Evolutionary conservation across 2,113 vertebrate species (phyloP).

Genomic region (Eptesicus fuscus): DNA sequence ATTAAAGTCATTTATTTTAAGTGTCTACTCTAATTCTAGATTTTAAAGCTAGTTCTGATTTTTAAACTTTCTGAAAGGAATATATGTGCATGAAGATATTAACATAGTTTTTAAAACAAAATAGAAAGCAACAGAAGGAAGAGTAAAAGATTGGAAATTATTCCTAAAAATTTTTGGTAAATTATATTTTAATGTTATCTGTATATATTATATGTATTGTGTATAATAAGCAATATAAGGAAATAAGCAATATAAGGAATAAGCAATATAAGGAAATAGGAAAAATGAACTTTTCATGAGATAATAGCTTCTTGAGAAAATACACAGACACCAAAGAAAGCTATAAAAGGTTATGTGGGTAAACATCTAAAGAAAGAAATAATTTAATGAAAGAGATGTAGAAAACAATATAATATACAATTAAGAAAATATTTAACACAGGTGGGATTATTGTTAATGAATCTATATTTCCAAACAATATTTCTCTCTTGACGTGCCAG

Average conservation of each 20-base stretch:
- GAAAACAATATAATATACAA: not conserved
- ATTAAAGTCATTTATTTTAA: not conserved
- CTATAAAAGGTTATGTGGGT: not conserved
- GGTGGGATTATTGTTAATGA: not conserved
- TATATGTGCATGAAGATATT: not conserved
- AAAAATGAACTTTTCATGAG: not conserved
- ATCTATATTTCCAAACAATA: not conserved
- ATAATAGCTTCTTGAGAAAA: not conserved
- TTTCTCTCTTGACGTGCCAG: not conserved
- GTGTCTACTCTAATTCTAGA: not conserved
- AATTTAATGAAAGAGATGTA: not conserved
- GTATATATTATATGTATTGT: not conserved
- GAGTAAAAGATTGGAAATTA: not conserved
- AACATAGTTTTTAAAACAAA: not conserved
- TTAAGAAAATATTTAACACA: not conserved
- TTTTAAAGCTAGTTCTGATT: not conserved
- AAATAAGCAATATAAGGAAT: not conserved
- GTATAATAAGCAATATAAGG: not conserved
- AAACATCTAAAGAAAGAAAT: conserved; percentile 8
- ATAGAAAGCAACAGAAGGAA: not conserved
- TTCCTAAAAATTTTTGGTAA: not conserved
- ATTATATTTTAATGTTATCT: not conserved
- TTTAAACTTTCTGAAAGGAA: not conserved
- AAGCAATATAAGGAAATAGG: not conserved
- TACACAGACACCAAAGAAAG: not conserved